Evolutionary conservation across 2,113 vertebrate species (phyloP).

Genomic region (Harpagus bidentatus): DNA sequence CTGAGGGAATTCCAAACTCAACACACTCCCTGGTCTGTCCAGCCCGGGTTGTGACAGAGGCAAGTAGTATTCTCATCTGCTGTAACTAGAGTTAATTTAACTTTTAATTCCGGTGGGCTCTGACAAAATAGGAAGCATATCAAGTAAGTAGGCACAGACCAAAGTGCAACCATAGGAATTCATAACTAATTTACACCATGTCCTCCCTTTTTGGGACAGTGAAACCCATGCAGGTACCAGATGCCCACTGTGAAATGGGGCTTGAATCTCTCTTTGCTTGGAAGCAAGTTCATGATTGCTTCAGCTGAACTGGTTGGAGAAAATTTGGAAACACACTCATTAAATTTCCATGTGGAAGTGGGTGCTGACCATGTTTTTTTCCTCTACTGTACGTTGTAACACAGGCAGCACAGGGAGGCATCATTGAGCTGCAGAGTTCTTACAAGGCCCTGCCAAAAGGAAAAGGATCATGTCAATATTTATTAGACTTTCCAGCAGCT

Average conservation of each 20-base stretch:
- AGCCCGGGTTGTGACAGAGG: neutral
- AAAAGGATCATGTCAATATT: conserved; percentile 39
- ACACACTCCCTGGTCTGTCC: no score
- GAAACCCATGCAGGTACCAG: neutral
- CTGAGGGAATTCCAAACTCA: no score
- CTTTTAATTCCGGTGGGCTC: neutral
- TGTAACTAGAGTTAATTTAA: neutral
- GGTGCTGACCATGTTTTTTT: neutral
- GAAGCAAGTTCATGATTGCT: neutral
- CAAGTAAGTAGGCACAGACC: neutral
- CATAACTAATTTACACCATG: neutral
- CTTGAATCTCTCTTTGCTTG: neutral
- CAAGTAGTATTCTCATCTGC: neutral
- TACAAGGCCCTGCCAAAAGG: neutral
- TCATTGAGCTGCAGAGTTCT: neutral
- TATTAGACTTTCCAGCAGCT: conserved; percentile 29
- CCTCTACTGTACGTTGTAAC: neutral
- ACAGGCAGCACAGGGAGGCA: conserved; percentile 16
- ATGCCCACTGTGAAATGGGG: neutral
- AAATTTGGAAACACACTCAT: neutral
- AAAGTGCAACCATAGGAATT: neutral
- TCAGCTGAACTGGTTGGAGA: neutral
- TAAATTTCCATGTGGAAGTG: neutral
- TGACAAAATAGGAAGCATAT: neutral
- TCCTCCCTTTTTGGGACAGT: neutral